Conservation (phyloP, 2,888 invertebrate genomes). For the Candidula unifasciata region DNA sequence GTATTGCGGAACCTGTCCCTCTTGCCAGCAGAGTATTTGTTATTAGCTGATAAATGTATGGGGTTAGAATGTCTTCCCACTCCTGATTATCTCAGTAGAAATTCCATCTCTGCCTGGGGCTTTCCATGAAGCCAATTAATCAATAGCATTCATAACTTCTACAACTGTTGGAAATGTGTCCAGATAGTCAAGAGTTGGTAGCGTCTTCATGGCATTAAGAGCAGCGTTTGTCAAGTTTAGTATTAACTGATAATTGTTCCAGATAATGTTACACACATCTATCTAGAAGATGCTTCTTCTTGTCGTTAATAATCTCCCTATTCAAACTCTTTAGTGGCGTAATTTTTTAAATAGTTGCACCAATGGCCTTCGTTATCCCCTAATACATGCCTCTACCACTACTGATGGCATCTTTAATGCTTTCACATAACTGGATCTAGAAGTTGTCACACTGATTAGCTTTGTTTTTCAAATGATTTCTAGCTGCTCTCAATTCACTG, state of each 20-base stretch:
- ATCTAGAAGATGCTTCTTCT: neutral
- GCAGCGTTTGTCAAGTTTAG: neutral
- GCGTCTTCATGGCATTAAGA: neutral
- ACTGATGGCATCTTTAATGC: too few species aligned
- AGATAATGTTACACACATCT: neutral
- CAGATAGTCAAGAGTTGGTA: constrained; percentile 2
- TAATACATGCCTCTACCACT: too few species aligned
- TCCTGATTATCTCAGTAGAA: too few species aligned
- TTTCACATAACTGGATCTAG: too few species aligned
- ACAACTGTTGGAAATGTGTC: neutral
- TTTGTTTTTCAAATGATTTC: too few species aligned
- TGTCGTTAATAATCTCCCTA: neutral
- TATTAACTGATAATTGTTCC: neutral
- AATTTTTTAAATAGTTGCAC: too few species aligned
- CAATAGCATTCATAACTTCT: neutral
- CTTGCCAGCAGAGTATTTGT: constrained; percentile 37
- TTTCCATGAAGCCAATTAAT: neutral
- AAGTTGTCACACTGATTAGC: too few species aligned
- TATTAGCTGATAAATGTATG: constrained; percentile 7
- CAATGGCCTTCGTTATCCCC: too few species aligned
- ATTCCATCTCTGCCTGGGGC: too few species aligned
- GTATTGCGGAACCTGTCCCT: constrained; percentile 51
- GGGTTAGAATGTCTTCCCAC: neutral
- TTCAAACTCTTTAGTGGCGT: too few species aligned
- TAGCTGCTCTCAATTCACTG: too few species aligned